phyloP scores from a whole-genome alignment of 2,888 invertebrate genomes.

The Steinernema carpocapsae region DNA sequence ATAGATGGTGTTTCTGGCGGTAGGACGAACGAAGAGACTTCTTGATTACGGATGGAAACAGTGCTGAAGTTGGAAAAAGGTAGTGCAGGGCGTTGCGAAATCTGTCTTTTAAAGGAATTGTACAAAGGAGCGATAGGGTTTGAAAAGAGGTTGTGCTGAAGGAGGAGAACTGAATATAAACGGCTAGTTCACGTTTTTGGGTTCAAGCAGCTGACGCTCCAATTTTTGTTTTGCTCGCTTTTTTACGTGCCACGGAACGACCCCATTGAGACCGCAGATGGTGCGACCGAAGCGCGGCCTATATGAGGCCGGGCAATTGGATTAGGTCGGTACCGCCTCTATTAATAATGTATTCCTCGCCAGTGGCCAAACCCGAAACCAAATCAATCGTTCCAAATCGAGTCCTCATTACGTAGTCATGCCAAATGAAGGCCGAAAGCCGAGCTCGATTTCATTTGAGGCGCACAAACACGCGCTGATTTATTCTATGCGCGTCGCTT shows the following conservation, averaged over 20 bases:
- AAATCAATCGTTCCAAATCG: not conserved
- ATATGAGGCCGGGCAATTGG: conserved; percentile 8
- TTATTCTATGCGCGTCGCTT: not conserved
- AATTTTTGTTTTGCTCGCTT: conserved; percentile 8
- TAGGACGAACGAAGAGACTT: not conserved
- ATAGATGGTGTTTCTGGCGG: conserved; percentile 2
- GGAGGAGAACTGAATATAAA: not conserved
- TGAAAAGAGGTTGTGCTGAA: no score
- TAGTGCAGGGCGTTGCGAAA: not conserved
- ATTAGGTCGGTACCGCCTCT: conserved; percentile 20
- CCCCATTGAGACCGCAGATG: conserved; percentile 32
- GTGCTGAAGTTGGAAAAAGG: not conserved
- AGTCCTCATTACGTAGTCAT: conserved; percentile 29
- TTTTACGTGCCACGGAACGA: not conserved
- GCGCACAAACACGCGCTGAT: conserved; percentile 27
- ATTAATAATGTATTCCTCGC: conserved; percentile 28
- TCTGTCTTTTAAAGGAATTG: no score
- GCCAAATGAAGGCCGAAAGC: conserved; percentile 3
- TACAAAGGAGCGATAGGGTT: no score
- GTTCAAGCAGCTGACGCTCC: not conserved
- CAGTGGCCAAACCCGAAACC: not conserved
- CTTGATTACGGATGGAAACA: not conserved
- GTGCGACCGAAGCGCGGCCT: not conserved
- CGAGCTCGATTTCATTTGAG: conserved; percentile 2
- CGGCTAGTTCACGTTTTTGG: no score